Evolutionary conservation across 1,140 invertebrate species (phyloP), one percentile per base, ranked within the genome.

Genomic region (Hydropsyche tenuis): DNA sequence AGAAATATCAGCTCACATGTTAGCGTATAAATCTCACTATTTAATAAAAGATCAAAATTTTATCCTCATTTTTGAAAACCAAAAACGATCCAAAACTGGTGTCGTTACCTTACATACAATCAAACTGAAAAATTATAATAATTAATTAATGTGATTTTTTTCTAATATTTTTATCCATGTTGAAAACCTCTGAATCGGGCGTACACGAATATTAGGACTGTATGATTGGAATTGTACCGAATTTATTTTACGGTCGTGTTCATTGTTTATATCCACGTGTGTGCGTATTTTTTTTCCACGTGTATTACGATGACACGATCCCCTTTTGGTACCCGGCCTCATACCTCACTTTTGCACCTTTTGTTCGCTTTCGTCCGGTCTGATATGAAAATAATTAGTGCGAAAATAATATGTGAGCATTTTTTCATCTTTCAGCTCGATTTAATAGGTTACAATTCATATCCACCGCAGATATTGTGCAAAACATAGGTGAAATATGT

Each of bases 301-400:
- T 60, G 30, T 37, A 37, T 37, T 37, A 18, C 56, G 56, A 25
- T 60, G 56, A 60, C 56, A 60, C 56, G 56, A 9, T 37, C 30
- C 30, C 30, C 30, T 37, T 37, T 37, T 37, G 30, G 30, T 37
- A 37, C 30, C 9, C 5, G 3, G 23, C 56, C 22, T 22, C 56
- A 9, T 22, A 60, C 23, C 56, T 20, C 56, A 37, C 56, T 60
- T 56, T 60, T 60, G 22, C 56, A 60, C 56, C 56, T 60, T 60
- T 60, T 60, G 56, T 60, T 60, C 56, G 22, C 56, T 60, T 60
- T 60, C 56, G 56, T 60, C 56, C 56, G 56, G 56, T 60, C 56
- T 60, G 56, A 60, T 60, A 60, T 60, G 56, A 60, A 60, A 60
- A 60, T 60, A 60, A 60, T 60, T 60, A 60, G 56, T 60, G 56